Evolutionary conservation across 2,888 invertebrate species (phyloP).

Genomic region (Eucriotettix oculatus): DNA sequence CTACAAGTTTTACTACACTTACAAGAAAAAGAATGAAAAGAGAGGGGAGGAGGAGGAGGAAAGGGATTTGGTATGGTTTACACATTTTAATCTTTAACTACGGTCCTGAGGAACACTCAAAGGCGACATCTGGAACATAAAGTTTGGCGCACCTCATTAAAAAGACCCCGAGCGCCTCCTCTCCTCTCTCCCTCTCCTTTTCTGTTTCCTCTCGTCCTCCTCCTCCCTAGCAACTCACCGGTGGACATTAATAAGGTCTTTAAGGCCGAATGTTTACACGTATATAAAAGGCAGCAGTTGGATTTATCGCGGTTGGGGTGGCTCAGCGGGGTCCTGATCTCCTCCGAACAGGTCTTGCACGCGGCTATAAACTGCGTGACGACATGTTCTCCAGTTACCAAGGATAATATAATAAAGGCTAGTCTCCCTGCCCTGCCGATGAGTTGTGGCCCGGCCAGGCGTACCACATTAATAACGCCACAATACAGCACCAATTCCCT

Average conservation of each 20-base stretch:
- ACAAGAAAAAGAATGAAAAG: too few relatives aligned
- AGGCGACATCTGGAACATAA: too few relatives aligned
- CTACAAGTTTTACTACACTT: too few relatives aligned
- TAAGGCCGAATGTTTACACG: constrained; percentile 8
- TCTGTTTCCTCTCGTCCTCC: too few relatives aligned
- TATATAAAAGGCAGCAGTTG: neutral
- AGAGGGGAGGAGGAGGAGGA: too few relatives aligned
- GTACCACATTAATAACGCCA: neutral
- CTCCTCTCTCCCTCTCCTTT: too few relatives aligned
- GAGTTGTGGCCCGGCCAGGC: constrained; percentile 4
- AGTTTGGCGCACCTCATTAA: too few relatives aligned
- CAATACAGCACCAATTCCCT: too few relatives aligned
- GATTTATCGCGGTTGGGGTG: neutral
- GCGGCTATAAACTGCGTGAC: constrained; percentile 9
- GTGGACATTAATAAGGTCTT: constrained; percentile 6
- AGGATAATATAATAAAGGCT: constrained; percentile 11
- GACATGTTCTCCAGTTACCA: constrained; percentile 8
- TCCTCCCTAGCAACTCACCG: neutral
- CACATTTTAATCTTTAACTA: too few relatives aligned
- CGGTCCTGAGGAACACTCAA: too few relatives aligned
- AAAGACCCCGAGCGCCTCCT: too few relatives aligned
- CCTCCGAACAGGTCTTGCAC: neutral
- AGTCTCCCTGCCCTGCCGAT: constrained; percentile 1
- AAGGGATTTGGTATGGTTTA: too few relatives aligned
- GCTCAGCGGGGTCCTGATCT: neutral